Base-by-base conservation (phyloP, 2,797 vertebrate genomes). In the Scarus forsteni region DNA sequence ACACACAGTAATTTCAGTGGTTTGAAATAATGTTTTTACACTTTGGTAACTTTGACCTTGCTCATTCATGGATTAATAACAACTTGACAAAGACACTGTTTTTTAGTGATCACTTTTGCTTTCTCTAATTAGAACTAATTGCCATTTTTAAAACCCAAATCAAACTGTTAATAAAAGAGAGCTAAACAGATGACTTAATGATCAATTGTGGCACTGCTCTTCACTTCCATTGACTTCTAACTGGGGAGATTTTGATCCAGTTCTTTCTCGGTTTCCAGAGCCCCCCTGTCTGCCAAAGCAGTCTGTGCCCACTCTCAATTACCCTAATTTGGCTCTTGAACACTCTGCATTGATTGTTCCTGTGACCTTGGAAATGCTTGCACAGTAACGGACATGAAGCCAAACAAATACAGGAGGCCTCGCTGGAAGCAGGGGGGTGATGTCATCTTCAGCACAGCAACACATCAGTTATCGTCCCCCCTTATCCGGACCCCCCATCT, bases 351-450 rank as follows among this genome's bases (percentile, higher is more conserved):
- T 36, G 6, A 27, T 48, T 42, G 48, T 74, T 72, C 66, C 44
- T 62, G 35, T 86, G 86, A 86, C 88, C 89, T 88, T 86, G 83
- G 56, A 90, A 63, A 62, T 64, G 53, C 77, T 48, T 61, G 52
- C 68, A 68, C 58, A 67, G 80, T 77, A 77, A 73, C 42, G 46
- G 59, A 79, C 69, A 74, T 70, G 60, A 72, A 72, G 62, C 81
- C 72, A 86, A 85, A 83, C 77, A 85, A 85, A 86, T 77, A 83
- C 74, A 70, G 34, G 19, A 71, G 72, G 66, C 83, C 83, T 73
- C 15, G 27, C 54, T 72, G 48, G 62, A 79, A 77, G 70, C 66
- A 42, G 45, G 15, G 27, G 54, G 66, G 58, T 91, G 83, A 89
- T 81, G 79, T 90, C 81, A 90, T 85, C 51, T 35, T n/a, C 36